These are phyloP conservation scores for Diabrotica undecimpunctata DNA, from an alignment of 1,140 invertebrate genomes.

Conservation along the genomic window DNA sequence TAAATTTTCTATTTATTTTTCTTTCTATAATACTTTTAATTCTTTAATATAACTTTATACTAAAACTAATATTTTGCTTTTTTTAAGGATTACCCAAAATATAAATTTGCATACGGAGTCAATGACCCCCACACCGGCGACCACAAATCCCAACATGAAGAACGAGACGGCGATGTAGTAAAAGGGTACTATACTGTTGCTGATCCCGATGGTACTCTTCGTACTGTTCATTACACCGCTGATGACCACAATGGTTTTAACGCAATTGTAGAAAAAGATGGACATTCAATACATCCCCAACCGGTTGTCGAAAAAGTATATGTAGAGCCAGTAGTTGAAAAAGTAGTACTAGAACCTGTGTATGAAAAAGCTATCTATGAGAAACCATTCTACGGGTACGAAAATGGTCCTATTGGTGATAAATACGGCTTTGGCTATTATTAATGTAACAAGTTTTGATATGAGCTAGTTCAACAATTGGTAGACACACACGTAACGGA, in stretches of 20 bases:
- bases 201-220: slow-evolving; percentile 59
- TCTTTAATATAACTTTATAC: too few species aligned
- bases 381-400: not conserved
- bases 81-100: slow-evolving; percentile 43
- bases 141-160: slow-evolving; percentile 56
- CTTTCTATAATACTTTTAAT: not conserved
- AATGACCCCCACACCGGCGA: slow-evolving; percentile 56
- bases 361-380: not conserved
- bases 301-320: not conserved
- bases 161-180: slow-evolving; percentile 58
- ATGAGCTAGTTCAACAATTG: too few species aligned
- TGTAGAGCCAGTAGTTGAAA: not conserved
- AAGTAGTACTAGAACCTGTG: not conserved
- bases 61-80: not conserved
- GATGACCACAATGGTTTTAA: slow-evolving; percentile 53
- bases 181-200: slow-evolving; percentile 61
- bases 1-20: not conserved
- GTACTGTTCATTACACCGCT: slow-evolving; percentile 62
- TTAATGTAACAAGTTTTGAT: not conserved
- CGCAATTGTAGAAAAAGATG: slow-evolving; percentile 43
- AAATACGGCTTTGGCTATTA: not conserved
- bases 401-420: not conserved
- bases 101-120: slow-evolving; percentile 53
- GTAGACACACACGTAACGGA: too few species aligned
- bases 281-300: slow-evolving; percentile 13